phyloP scores from a whole-genome alignment of 2,113 vertebrate genomes.

The Ophiodon elongatus region DNA sequence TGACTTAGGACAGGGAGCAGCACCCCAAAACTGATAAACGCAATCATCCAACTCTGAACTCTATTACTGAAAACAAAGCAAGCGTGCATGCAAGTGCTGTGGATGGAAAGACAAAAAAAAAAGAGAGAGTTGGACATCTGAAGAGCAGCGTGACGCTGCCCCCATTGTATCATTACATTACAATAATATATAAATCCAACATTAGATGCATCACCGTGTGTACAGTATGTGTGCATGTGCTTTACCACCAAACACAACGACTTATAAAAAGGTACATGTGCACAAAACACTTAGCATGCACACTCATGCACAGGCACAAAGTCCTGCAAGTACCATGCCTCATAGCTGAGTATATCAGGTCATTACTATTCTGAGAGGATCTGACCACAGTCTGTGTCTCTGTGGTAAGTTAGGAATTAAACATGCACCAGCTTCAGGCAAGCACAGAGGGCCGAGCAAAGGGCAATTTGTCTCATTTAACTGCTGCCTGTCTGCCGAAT shows the following conservation, averaged over 20 bases:
- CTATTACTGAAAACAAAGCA: constrained; percentile 44
- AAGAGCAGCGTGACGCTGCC: background rate
- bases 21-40: constrained; percentile 44
- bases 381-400: constrained; percentile 59
- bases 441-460: constrained; percentile 70
- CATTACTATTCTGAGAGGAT: constrained; percentile 69
- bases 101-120: background rate
- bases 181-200: background rate
- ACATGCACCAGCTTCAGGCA: constrained; percentile 62
- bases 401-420: constrained; percentile 68
- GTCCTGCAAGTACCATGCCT: constrained; percentile 11
- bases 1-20: constrained; percentile 34
- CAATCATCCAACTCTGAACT: constrained; percentile 42
- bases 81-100: constrained; percentile 4
- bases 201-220: background rate
- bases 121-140: background rate
- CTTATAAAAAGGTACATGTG: background rate
- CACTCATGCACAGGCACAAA: background rate
- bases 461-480: constrained; percentile 78
- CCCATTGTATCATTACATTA: background rate
- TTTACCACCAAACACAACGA: background rate
- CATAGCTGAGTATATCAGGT: constrained; percentile 58
- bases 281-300: constrained; percentile 9
- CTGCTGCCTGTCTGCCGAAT: constrained; percentile 55
- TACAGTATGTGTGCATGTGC: background rate